phyloP scores from a whole-genome alignment of 2,797 vertebrate species.

The Oophaga sylvatica region DNA sequence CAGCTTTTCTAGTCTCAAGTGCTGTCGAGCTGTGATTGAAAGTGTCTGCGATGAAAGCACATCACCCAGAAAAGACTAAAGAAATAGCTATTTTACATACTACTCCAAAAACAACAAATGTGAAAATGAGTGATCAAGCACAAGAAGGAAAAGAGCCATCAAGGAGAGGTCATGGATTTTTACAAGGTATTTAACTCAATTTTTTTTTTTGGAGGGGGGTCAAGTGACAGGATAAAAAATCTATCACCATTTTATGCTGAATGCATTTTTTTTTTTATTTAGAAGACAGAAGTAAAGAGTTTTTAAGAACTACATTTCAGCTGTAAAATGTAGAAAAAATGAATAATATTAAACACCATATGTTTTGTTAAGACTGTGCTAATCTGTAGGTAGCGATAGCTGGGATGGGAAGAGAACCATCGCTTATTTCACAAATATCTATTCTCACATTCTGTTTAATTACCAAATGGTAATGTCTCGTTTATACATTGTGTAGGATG shows the following conservation, averaged over 20 bases:
- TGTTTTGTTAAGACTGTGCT: conserved; percentile 22
- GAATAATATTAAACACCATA: conserved; percentile 44
- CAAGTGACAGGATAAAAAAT: not conserved
- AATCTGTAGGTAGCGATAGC: conserved; percentile 45
- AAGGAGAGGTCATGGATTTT: too few species aligned
- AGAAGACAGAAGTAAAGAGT: not conserved
- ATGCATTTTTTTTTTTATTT: not conserved
- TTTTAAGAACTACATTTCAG: not conserved
- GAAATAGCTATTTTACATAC: too few species aligned
- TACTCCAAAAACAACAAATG: too few species aligned
- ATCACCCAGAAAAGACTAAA: too few species aligned
- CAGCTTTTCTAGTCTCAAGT: not conserved
- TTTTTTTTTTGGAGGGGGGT: too few species aligned
- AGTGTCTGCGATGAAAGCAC: too few species aligned
- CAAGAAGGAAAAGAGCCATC: too few species aligned
- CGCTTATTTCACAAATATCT: conserved; percentile 11
- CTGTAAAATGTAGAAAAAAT: not conserved
- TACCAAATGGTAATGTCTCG: conserved; percentile 3
- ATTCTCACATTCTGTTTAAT: conserved; percentile 48
- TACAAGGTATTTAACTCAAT: too few species aligned
- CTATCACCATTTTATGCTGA: not conserved
- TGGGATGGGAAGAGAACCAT: conserved; percentile 1
- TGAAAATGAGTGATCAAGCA: too few species aligned
- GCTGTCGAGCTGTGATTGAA: not conserved
- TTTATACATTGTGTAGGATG: conserved; percentile 37